These are phyloP conservation scores for Prenolepis imparis DNA, from an alignment of 2,888 invertebrate genomes.

Conservation along the genomic window DNA sequence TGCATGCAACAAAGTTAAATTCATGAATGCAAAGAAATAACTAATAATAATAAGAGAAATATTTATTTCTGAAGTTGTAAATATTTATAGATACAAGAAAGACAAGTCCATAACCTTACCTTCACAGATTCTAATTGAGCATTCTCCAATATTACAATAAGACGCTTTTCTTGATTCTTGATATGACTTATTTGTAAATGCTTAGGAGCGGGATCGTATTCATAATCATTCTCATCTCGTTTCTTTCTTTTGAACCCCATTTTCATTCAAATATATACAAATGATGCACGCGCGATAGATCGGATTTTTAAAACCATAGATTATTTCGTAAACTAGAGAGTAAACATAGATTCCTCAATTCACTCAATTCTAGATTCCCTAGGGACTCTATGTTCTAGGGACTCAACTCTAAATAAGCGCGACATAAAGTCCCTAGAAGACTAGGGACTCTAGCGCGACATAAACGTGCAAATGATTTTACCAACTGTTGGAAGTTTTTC, in stretches of 20 bases:
- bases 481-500: not conserved
- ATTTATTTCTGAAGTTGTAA: not conserved
- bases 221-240: slow-evolving; percentile 89
- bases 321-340: too few relatives aligned
- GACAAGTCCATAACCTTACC: slow-evolving; percentile 87
- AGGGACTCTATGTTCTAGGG: too few relatives aligned
- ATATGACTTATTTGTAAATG: slow-evolving; percentile 93
- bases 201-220: slow-evolving; percentile 92
- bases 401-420: too few relatives aligned
- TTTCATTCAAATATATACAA: slow-evolving; percentile 48
- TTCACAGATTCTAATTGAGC: slow-evolving; percentile 99
- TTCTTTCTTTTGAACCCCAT: slow-evolving; percentile 88
- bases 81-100: not conserved
- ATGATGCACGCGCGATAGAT: not conserved
- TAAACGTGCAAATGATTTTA: not conserved
- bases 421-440: too few relatives aligned
- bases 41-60: not conserved
- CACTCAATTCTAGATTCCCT: too few relatives aligned
- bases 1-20: slow-evolving; percentile 26
- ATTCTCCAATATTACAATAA: slow-evolving; percentile 96
- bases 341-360: too few relatives aligned
- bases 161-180: slow-evolving; percentile 94
- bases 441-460: too few relatives aligned
- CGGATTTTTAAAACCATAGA: too few relatives aligned
- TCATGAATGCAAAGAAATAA: slow-evolving; percentile 3